These are phyloP conservation scores for Monochamus saltuarius DNA, from an alignment of 1,140 invertebrate species.

Conservation along the genomic window DNA sequence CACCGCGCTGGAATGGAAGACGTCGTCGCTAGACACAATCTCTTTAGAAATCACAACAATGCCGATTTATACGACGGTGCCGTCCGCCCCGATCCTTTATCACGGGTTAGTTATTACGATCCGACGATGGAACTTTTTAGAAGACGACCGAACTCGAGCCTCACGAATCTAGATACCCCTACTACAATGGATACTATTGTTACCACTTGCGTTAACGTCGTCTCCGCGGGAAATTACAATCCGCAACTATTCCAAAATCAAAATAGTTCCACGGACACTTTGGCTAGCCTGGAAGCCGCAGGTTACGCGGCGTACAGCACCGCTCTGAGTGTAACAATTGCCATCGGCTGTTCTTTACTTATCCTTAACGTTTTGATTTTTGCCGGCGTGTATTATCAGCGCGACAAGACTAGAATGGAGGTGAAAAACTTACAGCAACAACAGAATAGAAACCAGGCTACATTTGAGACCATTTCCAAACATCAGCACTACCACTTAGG, in stretches of 20 bases:
- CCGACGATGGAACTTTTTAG: constrained; percentile 60
- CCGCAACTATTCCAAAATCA: constrained; percentile 59
- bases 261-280: constrained; percentile 65
- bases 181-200: constrained; percentile 62
- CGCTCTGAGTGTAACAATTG: constrained; percentile 82
- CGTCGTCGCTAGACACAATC: constrained; percentile 78
- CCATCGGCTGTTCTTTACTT: constrained; percentile 82
- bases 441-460: constrained; percentile 68
- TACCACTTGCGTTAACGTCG: constrained; percentile 59
- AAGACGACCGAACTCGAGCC: constrained; percentile 56
- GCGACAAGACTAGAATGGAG: constrained; percentile 78
- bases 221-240: constrained; percentile 57
- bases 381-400: constrained; percentile 82
- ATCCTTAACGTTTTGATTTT: constrained; percentile 86
- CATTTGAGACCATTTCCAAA: constrained; percentile 68
- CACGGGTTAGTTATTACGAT: constrained; percentile 59
- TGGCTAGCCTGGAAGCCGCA: constrained; percentile 76
- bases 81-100: constrained; percentile 76
- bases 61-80: constrained; percentile 78
- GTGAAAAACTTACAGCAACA: constrained; percentile 73
- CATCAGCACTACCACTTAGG: constrained; percentile 68
- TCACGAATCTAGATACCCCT: constrained; percentile 54
- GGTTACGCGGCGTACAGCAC: constrained; percentile 79
- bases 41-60: constrained; percentile 80
- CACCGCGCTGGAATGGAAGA: constrained; percentile 87